Evolutionary conservation across 2,888 invertebrate genomes (phyloP), one percentile per base, ranked within the genome.

Genomic region (Cephus runcator): DNA sequence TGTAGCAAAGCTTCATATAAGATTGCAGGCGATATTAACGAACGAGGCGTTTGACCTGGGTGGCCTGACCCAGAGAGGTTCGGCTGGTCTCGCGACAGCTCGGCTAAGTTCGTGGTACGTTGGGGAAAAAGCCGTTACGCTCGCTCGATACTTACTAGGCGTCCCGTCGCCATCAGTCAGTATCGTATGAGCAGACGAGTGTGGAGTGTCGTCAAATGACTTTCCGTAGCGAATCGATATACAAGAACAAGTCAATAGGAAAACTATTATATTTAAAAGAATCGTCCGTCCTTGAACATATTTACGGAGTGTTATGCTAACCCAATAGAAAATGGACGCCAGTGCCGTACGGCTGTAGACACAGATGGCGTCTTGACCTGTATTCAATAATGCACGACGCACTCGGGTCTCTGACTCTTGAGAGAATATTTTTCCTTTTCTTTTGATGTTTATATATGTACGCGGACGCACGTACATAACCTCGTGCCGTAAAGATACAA

Each of bases 51-150:
- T 82, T 84, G 84, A 84, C 82, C 86, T 81, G 80, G 73, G 77
- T 84, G 85, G 83, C 85, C 86, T 85, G 86, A 84, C 85, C 86
- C 82, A 85, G 81, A 80, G 83, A 81, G 78, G 23, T 71, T 71
- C 71, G 71, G 71, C 81, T 76, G 75, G 69, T 77, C 81, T 83
- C 83, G 85, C 79, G 79, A 78, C 77, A 79, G 79, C 80, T 85
- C 85, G 85, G 79, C n/a, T 71, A 34, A 34, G 34, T 76, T 81
- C 82, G 82, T 76, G 75, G 76, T 76, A 80, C 71, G 71, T 31
- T 23, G 71, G 31, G 31, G 71, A 34, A 71, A 71, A 15, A 12
- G 71, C 11, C 71, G 56, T 15, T 15, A 56, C 23, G 56, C 23
- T 56, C 56, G 71, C 71, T 40, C 76, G 33, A 69, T 69, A 69